These are phyloP conservation scores for Glandiceps talaboti DNA, from an alignment of 53 echinoderm and acorn worm genomes.

Conservation along the genomic window DNA sequence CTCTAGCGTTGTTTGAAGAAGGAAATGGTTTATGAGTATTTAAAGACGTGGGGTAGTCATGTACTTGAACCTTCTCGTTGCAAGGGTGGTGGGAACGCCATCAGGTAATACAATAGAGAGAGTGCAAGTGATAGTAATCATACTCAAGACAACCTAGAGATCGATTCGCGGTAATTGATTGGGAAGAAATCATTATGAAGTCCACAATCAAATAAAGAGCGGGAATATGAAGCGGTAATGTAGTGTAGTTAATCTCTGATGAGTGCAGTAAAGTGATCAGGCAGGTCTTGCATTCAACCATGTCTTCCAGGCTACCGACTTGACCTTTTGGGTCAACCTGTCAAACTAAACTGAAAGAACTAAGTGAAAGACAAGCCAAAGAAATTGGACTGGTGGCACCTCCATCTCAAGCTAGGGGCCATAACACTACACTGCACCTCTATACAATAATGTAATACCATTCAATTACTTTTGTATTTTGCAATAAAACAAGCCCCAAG, in stretches of 20 bases:
- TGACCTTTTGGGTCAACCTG: neutral
- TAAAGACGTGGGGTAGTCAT: too few species aligned
- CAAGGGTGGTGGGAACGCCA: too few species aligned
- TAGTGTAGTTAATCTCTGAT: neutral
- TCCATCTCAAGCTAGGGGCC: neutral
- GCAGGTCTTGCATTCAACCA: neutral
- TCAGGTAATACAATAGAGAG: too few species aligned
- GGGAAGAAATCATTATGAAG: too few species aligned
- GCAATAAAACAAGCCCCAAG: neutral
- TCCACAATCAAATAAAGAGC: too few species aligned
- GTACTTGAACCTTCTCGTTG: too few species aligned
- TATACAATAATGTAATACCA: neutral
- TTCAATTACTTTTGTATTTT: neutral
- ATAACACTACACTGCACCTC: neutral
- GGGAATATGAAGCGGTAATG: neutral
- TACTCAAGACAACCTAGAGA: too few species aligned
- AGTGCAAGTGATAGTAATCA: too few species aligned
- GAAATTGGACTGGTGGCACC: neutral
- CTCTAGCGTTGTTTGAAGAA: too few species aligned
- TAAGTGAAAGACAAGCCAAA: neutral
- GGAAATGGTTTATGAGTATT: too few species aligned
- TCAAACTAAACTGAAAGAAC: neutral
- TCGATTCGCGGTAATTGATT: too few species aligned
- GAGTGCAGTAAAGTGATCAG: neutral
- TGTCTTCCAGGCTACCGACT: neutral